A percentile compares a stretch with the other conserved stretches of the same genome.
Evolutionary conservation across 2,888 invertebrate species (phyloP).

Genomic region (Drosophila kuntzei): DNA sequence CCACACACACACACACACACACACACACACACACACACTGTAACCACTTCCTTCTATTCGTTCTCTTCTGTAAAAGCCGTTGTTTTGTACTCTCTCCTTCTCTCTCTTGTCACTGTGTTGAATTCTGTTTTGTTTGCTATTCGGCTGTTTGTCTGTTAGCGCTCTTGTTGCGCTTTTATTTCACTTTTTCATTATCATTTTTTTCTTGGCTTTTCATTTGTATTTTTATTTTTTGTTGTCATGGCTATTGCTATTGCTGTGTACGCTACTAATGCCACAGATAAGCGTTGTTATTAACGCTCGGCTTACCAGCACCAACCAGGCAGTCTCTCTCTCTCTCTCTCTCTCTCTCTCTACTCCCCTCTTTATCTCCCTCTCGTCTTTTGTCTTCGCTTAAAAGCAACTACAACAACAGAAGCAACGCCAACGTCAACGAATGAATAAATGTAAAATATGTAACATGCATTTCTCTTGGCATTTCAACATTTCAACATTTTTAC

Average conservation of each 20-base stretch:
- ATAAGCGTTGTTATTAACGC: conserved; percentile 83
- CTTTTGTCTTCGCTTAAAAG: conserved; percentile 56
- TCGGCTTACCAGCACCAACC: conserved; percentile 75
- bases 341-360: background rate
- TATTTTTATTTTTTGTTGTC: conserved; percentile 9
- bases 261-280: conserved; percentile 76
- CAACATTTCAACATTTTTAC: conserved; percentile 74
- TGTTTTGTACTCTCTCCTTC: conserved; percentile 14
- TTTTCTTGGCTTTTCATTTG: conserved; percentile 32
- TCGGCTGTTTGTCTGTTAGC: conserved; percentile 60
- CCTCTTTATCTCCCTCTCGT: conserved; percentile 8
- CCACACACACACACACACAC: background rate
- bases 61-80: conserved; percentile 5
- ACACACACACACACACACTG: background rate
- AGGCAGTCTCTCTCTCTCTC: background rate
- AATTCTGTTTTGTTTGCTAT: conserved; percentile 53
- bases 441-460: conserved; percentile 79
- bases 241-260: conserved; percentile 52
- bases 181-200: conserved; percentile 79
- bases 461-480: conserved; percentile 80
- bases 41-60: background rate
- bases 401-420: conserved; percentile 25
- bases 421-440: conserved; percentile 59
- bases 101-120: conserved; percentile 29
- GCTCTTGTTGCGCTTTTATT: conserved; percentile 80